Evolutionary conservation across 2,113 vertebrate genomes (phyloP).

Genomic region (Catharus fuscescens): DNA sequence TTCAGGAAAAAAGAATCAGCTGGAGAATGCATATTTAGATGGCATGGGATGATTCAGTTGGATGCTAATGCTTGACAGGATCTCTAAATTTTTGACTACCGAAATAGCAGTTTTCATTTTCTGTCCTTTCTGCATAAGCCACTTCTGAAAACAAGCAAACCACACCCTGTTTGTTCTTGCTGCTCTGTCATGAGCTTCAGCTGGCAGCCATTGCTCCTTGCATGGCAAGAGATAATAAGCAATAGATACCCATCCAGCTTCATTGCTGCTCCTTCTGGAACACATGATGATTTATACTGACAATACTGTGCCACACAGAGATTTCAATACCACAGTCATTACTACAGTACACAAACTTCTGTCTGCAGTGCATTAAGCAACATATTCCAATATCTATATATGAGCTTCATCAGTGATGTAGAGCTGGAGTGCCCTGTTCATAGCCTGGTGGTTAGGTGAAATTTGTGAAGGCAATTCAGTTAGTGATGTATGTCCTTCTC

Average conservation of each 20-base stretch:
- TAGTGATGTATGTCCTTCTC: not conserved
- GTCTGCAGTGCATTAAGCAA: not conserved
- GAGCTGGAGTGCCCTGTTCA: not conserved
- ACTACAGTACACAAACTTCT: not conserved
- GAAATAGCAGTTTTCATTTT: not conserved
- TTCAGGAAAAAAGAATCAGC: not conserved
- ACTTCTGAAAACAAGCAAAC: not conserved
- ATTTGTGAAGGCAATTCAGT: not conserved
- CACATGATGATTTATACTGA: not conserved
- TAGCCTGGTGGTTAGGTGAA: not conserved
- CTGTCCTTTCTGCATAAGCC: not conserved
- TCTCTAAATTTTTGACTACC: not conserved
- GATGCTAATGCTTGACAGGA: not conserved
- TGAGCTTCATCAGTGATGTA: not conserved
- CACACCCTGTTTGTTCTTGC: not conserved
- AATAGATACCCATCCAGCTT: not conserved
- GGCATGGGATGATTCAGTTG: not conserved
- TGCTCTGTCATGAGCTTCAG: not conserved
- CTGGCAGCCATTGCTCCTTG: not conserved
- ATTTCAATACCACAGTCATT: not conserved
- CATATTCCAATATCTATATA: not conserved
- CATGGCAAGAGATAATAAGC: not conserved
- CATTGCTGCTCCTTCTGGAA: not conserved
- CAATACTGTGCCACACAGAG: not conserved
- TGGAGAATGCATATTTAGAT: not conserved